A percentile compares a stretch with the other conserved stretches of the same genome.
These are phyloP conservation scores for Ellobius talpinus DNA, from an alignment of 2,113 vertebrate genomes.

Conservation along the genomic window DNA sequence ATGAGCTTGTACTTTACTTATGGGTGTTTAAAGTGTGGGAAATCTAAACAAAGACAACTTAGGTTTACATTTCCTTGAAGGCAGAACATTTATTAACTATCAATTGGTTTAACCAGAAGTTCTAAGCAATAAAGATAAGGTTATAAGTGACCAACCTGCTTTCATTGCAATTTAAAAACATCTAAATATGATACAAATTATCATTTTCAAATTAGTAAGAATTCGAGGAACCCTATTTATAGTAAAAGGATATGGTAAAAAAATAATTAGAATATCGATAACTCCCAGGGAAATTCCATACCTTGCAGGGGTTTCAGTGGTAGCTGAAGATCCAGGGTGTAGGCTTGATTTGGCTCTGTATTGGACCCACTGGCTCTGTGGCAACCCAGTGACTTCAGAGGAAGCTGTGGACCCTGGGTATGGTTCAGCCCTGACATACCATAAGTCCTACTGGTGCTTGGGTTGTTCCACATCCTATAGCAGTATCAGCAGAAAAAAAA, in stretches of 20 bases:
- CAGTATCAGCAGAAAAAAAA: not conserved
- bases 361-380: too few relatives aligned
- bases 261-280: not conserved
- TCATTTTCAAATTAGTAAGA: not conserved
- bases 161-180: not conserved
- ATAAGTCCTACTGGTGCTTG: not conserved
- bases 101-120: not conserved
- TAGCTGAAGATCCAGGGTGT: not conserved
- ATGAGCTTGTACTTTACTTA: not conserved
- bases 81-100: not conserved
- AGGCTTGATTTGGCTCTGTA: not conserved
- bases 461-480: not conserved
- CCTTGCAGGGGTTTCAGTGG: too few relatives aligned
- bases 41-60: not conserved
- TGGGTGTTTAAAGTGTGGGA: not conserved
- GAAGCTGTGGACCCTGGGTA: not conserved
- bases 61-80: not conserved
- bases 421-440: not conserved
- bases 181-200: not conserved
- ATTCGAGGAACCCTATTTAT: not conserved
- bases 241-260: not conserved
- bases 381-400: not conserved
- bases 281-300: not conserved
- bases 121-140: not conserved
- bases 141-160: not conserved